Conservation (phyloP, 30 jellyfish, hydroid and myxozoan species). For the Aurelia coerulea region DNA sequence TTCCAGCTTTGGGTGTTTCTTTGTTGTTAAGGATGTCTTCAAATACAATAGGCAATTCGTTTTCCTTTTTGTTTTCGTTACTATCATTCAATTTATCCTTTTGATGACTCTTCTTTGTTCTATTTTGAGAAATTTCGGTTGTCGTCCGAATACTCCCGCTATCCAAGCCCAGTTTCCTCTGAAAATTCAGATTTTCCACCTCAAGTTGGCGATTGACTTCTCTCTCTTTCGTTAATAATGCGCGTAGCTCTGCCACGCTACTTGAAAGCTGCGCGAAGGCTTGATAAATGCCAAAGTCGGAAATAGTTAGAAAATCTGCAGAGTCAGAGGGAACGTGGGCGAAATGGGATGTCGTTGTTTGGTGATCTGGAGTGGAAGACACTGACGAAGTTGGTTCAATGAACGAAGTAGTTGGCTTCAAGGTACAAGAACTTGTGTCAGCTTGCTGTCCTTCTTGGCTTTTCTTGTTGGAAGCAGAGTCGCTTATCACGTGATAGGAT, state of each 20-base stretch:
- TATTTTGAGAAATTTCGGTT: not conserved
- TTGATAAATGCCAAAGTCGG: not conserved
- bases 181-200: not conserved
- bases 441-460: too few species aligned
- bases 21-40: not conserved
- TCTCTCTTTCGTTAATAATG: too few species aligned
- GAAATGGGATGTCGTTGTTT: not conserved
- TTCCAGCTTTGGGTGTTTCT: not conserved
- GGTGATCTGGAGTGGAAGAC: conserved; percentile 2
- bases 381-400: not conserved
- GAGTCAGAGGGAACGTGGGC: not conserved
- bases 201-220: too few species aligned
- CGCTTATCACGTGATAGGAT: too few species aligned
- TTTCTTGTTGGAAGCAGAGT: too few species aligned
- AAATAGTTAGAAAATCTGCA: not conserved
- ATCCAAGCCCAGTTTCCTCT: not conserved
- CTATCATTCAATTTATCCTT: not conserved
- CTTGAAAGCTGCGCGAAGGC: too few species aligned
- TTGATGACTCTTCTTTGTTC: not conserved
- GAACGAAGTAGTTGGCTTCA: not conserved
- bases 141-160: not conserved
- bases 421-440: not conserved
- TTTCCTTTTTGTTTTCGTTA: not conserved
- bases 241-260: too few species aligned
- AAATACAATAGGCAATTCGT: not conserved